These are phyloP conservation scores for Salticus scenicus DNA, from an alignment of 2,888 invertebrate species.

Conservation along the genomic window DNA sequence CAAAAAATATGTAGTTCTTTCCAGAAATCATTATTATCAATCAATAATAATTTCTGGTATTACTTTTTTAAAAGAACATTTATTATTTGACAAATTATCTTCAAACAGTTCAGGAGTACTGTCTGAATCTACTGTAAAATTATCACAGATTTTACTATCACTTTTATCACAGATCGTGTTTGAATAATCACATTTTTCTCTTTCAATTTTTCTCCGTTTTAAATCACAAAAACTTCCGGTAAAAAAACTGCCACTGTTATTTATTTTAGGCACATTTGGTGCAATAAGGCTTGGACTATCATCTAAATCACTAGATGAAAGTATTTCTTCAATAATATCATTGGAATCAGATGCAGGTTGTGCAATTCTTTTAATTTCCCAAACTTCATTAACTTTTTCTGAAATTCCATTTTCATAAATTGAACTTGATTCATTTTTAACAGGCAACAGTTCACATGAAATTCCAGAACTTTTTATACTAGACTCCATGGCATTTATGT, in stretches of 20 bases:
- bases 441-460: not conserved
- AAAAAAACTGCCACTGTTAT: not conserved
- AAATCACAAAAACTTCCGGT: not conserved
- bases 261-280: not conserved
- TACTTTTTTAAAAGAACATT: too few relatives aligned
- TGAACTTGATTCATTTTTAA: too few relatives aligned
- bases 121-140: not conserved
- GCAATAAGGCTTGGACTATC: slow-evolving; percentile 34
- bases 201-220: not conserved
- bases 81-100: not conserved
- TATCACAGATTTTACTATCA: not conserved
- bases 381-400: not conserved
- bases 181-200: not conserved
- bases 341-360: not conserved
- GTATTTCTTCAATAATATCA: not conserved
- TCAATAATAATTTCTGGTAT: too few relatives aligned
- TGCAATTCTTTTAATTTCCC: not conserved
- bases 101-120: not conserved
- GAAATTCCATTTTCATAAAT: not conserved
- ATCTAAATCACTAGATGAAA: slow-evolving; percentile 37
- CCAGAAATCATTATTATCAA: too few relatives aligned
- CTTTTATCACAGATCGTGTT: not conserved
- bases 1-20: too few relatives aligned
- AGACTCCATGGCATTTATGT: not conserved
- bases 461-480: too few relatives aligned